These are phyloP conservation scores for Trachythela sp. DNA, from an alignment of 64 coral and sea anemone genomes.

Conservation along the genomic window DNA sequence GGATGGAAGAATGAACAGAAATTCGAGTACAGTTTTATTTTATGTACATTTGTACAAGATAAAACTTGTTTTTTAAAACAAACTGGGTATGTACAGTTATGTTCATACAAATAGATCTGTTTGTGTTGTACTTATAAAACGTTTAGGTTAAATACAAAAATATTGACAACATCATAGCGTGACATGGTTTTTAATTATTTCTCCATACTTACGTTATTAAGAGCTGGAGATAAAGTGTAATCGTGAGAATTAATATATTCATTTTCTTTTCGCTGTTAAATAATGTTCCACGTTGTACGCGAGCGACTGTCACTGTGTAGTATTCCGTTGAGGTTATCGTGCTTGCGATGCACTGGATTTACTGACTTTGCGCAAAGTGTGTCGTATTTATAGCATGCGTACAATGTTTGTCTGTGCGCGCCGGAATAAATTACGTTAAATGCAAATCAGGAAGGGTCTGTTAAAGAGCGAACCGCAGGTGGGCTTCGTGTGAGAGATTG, in stretches of 20 bases:
- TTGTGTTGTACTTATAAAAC: not conserved
- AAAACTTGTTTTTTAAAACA: no score
- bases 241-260: not conserved
- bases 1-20: no score
- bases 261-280: not conserved
- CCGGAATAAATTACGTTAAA: slow-evolving; percentile 2
- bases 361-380: not conserved
- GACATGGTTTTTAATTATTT: not conserved
- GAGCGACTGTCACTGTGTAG: not conserved
- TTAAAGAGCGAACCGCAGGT: not conserved
- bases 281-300: not conserved
- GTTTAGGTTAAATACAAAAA: not conserved
- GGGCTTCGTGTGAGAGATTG: not conserved
- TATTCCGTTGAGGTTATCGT: not conserved
- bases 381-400: not conserved
- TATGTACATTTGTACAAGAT: no score
- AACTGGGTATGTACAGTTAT: not conserved
- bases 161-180: not conserved
- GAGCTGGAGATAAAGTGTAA: not conserved
- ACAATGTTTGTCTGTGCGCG: slow-evolving; percentile 1
- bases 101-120: not conserved
- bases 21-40: no score
- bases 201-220: not conserved
- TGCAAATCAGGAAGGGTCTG: not conserved
- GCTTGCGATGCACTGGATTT: not conserved